Evolutionary conservation across 2,888 invertebrate species (phyloP).

Genomic region (Euclidia mi): DNA sequence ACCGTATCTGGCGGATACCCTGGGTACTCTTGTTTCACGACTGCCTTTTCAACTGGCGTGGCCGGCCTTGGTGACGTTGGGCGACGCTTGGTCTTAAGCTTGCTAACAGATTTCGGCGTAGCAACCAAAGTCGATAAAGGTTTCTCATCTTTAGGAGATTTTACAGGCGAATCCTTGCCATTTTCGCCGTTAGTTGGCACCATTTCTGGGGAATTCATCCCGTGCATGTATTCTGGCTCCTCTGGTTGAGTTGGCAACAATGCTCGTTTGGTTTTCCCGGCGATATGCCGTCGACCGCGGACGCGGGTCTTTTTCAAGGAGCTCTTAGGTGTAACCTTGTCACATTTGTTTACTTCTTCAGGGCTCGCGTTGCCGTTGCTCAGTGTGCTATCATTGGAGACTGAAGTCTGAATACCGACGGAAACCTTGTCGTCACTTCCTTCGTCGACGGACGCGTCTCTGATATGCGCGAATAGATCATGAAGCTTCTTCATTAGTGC

Average conservation of each 20-base stretch:
- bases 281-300: slow-evolving; percentile 81
- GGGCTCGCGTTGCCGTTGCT: slow-evolving; percentile 86
- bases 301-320: slow-evolving; percentile 84
- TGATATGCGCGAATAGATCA: slow-evolving; percentile 82
- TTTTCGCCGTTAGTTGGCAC: slow-evolving; percentile 79
- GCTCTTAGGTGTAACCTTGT: slow-evolving; percentile 87
- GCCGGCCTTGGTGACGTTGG: slow-evolving; percentile 83
- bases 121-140: slow-evolving; percentile 72
- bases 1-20: slow-evolving; percentile 82
- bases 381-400: slow-evolving; percentile 67
- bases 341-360: slow-evolving; percentile 79
- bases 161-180: slow-evolving; percentile 72
- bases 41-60: slow-evolving; percentile 80
- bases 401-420: slow-evolving; percentile 78
- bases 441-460: slow-evolving; percentile 75
- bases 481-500: slow-evolving; percentile 81
- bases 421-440: slow-evolving; percentile 80
- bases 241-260: slow-evolving; percentile 82
- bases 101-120: slow-evolving; percentile 83
- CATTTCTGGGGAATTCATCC: slow-evolving; percentile 87
- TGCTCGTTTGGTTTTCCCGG: slow-evolving; percentile 82
- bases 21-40: slow-evolving; percentile 76
- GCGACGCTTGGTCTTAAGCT: slow-evolving; percentile 80
- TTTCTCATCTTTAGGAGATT: slow-evolving; percentile 82
- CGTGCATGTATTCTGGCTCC: slow-evolving; percentile 82